Evolutionary conservation across 2,113 vertebrate genomes (phyloP).

Genomic region (Dolichotis patagonum): DNA sequence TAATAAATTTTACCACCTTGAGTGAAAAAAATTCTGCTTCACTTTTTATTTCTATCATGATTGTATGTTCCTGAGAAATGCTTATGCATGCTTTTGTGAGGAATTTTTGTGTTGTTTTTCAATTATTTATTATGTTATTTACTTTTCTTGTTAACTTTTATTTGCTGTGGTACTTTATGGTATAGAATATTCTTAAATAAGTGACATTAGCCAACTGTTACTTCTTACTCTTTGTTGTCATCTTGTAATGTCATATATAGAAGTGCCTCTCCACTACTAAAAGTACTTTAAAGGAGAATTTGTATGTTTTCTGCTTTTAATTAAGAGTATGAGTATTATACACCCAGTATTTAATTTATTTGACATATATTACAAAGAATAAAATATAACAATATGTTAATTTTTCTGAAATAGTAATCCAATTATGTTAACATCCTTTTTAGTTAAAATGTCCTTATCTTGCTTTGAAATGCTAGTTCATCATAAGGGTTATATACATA

Average conservation of each 20-base stretch:
- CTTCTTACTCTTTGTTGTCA: neutral
- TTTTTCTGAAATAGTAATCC: slow-evolving; percentile 37
- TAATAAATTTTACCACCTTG: neutral
- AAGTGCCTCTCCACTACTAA: neutral
- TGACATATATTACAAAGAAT: neutral
- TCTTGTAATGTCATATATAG: neutral
- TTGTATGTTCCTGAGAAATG: neutral
- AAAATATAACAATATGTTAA: neutral
- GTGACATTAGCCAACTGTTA: neutral
- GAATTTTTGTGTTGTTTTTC: neutral
- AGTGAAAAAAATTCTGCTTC: neutral
- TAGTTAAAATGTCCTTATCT: neutral
- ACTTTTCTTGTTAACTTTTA: slow-evolving; percentile 18
- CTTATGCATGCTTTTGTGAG: neutral
- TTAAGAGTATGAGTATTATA: neutral
- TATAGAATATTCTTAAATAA: slow-evolving; percentile 38
- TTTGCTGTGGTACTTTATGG: neutral
- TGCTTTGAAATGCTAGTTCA: slow-evolving; percentile 36
- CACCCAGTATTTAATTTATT: neutral
- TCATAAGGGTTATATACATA: neutral
- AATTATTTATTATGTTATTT: neutral
- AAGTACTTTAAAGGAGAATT: slow-evolving; percentile 40
- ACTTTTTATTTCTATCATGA: neutral
- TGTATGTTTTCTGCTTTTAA: neutral
- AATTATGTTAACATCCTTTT: neutral